Evolutionary conservation across 2,888 invertebrate genomes (phyloP).

Genomic region (Cosmia pyralina): DNA sequence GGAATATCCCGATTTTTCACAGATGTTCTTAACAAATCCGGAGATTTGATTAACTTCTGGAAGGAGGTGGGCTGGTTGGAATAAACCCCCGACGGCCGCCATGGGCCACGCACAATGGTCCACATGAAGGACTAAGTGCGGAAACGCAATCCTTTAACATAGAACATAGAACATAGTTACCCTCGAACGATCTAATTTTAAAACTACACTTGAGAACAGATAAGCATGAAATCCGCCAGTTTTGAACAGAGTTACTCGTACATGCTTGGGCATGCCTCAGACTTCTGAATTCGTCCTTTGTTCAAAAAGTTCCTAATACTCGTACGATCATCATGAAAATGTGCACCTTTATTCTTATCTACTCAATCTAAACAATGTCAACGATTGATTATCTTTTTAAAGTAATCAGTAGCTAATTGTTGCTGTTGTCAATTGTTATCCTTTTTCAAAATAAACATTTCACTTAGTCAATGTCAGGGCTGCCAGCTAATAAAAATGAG

Average conservation of each 20-base stretch:
- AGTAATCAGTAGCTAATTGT: slow-evolving; percentile 14
- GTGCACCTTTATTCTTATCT: neutral
- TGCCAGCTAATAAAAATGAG: slow-evolving; percentile 55
- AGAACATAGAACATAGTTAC: too few species aligned
- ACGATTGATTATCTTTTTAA: slow-evolving; percentile 26
- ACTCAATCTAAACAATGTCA: slow-evolving; percentile 12
- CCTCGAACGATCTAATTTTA: too few species aligned
- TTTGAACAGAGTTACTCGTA: neutral
- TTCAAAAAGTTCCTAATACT: neutral
- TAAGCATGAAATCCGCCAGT: neutral
- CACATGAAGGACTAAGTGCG: too few species aligned
- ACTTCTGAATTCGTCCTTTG: neutral
- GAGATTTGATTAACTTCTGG: too few species aligned
- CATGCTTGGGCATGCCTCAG: neutral
- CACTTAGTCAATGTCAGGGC: slow-evolving; percentile 39
- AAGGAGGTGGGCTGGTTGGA: too few species aligned
- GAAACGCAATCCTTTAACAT: too few species aligned
- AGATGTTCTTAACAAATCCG: too few species aligned
- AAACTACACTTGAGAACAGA: neutral
- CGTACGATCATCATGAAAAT: neutral
- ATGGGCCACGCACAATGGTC: too few species aligned
- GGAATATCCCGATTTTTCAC: too few species aligned
- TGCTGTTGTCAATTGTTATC: slow-evolving; percentile 21
- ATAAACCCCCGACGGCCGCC: too few species aligned
- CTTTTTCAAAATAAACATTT: slow-evolving; percentile 49